Conservation (phyloP, 2,888 invertebrate species). For the Cheilosia soror region DNA sequence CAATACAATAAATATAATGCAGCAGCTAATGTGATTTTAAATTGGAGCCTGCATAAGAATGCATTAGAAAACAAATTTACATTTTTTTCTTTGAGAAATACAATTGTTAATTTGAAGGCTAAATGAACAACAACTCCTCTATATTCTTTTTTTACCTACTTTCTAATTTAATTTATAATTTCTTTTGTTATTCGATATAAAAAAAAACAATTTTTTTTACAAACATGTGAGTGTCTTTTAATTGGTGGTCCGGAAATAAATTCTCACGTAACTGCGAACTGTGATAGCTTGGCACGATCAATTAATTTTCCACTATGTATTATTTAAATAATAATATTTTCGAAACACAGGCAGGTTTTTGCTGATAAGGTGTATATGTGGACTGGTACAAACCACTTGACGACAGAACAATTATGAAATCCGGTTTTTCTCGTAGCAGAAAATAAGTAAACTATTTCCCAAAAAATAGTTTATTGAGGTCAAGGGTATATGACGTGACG, state of each 20-base stretch:
- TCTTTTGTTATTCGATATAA: slow-evolving; percentile 71
- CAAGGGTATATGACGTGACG: too few relatives aligned
- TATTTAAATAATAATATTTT: too few relatives aligned
- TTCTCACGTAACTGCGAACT: slow-evolving; percentile 12
- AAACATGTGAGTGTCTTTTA: slow-evolving; percentile 19
- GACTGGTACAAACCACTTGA: too few relatives aligned
- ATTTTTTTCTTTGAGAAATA: slow-evolving; percentile 46
- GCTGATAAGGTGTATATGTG: too few relatives aligned
- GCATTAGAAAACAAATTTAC: slow-evolving; percentile 25
- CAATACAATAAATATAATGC: slow-evolving; percentile 34
- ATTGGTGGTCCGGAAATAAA: not conserved
- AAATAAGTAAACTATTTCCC: too few relatives aligned
- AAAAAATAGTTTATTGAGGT: too few relatives aligned
- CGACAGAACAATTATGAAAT: too few relatives aligned
- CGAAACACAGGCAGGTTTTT: too few relatives aligned
- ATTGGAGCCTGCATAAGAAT: not conserved
- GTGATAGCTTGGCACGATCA: not conserved
- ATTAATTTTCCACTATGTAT: not conserved
- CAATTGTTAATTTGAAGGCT: slow-evolving; percentile 61
- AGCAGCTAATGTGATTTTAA: slow-evolving; percentile 38
- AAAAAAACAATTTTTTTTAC: slow-evolving; percentile 54
- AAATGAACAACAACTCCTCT: slow-evolving; percentile 35
- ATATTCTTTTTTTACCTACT: slow-evolving; percentile 31
- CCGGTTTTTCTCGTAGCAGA: too few relatives aligned
- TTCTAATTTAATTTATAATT: slow-evolving; percentile 67